Base-by-base conservation (phyloP, 2,888 invertebrate species). In the Asteroscopus sphinx region DNA sequence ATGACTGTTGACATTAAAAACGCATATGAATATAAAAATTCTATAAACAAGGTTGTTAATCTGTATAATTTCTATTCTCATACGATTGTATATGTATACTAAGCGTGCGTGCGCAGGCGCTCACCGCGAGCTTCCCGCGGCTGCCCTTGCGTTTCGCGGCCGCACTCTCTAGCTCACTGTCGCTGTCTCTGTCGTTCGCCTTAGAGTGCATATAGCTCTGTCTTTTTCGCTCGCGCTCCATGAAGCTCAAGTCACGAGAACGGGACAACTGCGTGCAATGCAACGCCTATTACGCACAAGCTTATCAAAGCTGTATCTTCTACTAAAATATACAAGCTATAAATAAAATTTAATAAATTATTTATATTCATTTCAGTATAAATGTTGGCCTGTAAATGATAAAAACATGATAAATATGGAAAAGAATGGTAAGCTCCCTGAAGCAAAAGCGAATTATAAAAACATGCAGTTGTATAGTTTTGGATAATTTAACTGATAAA, bases 151-250 rank as follows among this genome's bases (percentile, higher is more conserved):
- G 90, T 79, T 94, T 94, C 79, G 90, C 85, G 74, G 89, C 79
- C 68, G 92, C 87, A 91, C 89, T 90, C 92, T 96, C 95, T 90
- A 96, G 96, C 91, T 99, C 99, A 88, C 98, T 98, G 95, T 99
- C 99, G 89, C 98, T 98, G 84, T 98, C 97, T 77, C 94, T 90
- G 84, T 94, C 94, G 86, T 91, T 88, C 86, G 88, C 91, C 92
- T 94, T 94, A 79, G 91, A 88, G 79, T 87, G 89, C 81, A 93
- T 93, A 92, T 94, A 94, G 89, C 88, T 91, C 87, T 93, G 92
- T 88, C 93, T 90, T 82, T 93, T 91, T 86, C 94, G 85, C 88
- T 92, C 92, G 79, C 92, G 89, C 77, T 94, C 93, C 90, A 91
- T 89, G 93, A 85, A 94, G 89, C 89, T 91, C 90, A 94, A 78